Evolutionary conservation across 2,888 invertebrate species (phyloP), one percentile per base, ranked within the genome.

Genomic region (Dryococelus australis): DNA sequence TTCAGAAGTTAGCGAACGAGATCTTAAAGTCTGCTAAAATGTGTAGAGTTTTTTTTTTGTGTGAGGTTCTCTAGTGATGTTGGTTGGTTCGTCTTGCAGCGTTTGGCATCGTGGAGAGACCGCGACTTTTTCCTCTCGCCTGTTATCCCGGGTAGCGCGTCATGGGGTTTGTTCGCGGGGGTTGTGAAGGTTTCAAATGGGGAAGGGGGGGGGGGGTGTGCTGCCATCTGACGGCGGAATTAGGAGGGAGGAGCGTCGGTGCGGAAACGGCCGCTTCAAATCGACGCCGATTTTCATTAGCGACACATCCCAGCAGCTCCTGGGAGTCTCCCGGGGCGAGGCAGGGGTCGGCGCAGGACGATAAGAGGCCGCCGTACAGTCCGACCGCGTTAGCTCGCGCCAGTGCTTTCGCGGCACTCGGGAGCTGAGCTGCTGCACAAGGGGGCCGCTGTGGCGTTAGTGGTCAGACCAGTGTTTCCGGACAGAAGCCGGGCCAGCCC

Each of bases 281-380:
- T 83, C 83, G 83, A 83, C 83, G 83, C 83, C 83, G 83, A 83
- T 83, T 83, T 83, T 83, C 83, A 83, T 83, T 83, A 83, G 83
- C 28, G 83, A 83, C 83, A 35, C 83, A 83, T 83, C 83, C 83
- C 35, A 83, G 83, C 35, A 24, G 35, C 83, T 35, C 28, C 35
- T 83, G 27, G 27, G 83, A 65, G 65, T 12, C 65, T 3, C 65
- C 65, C 24, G 0, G 6, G 20, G 51, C 13, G 51, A 51, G 51
- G 51, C 13, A 20, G 51, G 51, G n/a, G n/a, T n/a, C n/a, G n/a
- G n/a, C n/a, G n/a, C 20, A 8, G 16, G n/a, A 8, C 65, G 65
- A 65, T 65, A 65, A 65, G 65, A 65, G 65, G n/a, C 24, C 65
- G 65, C 65, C 6, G 35, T 65, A 65, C 8, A 65, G 65, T 65